Evolutionary conservation across 2,797 vertebrate genomes (phyloP), one percentile per base, ranked within the genome.

Genomic region (Hemibagrus guttatus): DNA sequence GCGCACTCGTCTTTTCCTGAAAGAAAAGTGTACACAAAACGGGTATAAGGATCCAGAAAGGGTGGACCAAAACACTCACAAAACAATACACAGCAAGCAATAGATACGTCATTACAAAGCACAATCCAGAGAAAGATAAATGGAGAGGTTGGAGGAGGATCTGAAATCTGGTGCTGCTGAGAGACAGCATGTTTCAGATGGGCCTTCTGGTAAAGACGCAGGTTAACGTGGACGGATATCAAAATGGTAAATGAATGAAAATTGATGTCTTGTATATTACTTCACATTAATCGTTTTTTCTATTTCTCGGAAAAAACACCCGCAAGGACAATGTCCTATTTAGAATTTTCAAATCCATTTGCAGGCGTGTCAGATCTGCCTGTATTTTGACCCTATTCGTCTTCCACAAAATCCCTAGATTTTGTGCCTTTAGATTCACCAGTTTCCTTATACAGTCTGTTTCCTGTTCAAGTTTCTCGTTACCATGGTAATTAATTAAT

Each of bases 1-100:
- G 97, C 91, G 98, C 98, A 56, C 98, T 99, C 91, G 98, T 99
- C 97, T 99, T 99, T 97, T 99, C 98, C 98, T 99, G 97, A 59
- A 86, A 95, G 97, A n/a, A n/a, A n/a, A 92, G 94, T 28, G 80
- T 61, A 97, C 93, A 97, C 2, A 92, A 96, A 94, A 97, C 91
- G 74, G 78, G 85, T 89, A 92, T 98, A 95, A 99, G 95, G 84
- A 84, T 84, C 35, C 1, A 52, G 90, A 81, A 88, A 0, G 1
- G 88, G 85, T 3, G 85, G 86, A 75, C 82, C 84, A 11, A 17
- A 17, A 63, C 86, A 82, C 39, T 59, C 58, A 76, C 23, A 75
- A 19, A 28, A 49, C 39, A 75, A 19, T 49, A 49, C 39, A 84
- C 56, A 86, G 31, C 75, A 85, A 81, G 49, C 68, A 80, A 72